Evolutionary conservation across 2,797 vertebrate genomes (phyloP).

Genomic region (Dendrocincla tyrannina): DNA sequence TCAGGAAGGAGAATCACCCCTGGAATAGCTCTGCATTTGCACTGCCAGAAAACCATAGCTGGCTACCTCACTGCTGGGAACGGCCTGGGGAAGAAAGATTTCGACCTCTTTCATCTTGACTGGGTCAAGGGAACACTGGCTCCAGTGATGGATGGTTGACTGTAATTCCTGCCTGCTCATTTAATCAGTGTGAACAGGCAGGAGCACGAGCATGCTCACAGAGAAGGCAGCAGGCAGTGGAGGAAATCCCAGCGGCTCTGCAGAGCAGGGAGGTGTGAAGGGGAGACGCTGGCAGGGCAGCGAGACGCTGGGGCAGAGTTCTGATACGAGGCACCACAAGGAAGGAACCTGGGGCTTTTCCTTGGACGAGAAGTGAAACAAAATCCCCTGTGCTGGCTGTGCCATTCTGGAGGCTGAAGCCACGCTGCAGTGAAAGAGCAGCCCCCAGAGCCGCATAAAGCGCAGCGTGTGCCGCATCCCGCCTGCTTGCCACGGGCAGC

Average conservation of each 20-base stretch:
- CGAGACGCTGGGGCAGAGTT: background rate
- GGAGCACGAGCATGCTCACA: background rate
- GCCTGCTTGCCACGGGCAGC: background rate
- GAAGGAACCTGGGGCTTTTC: background rate
- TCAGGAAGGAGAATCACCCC: background rate
- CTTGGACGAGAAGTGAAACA: background rate
- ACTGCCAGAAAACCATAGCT: background rate
- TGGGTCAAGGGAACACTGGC: conserved; percentile 16
- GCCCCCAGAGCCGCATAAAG: background rate
- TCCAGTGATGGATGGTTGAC: conserved; percentile 15
- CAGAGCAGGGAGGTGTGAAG: background rate
- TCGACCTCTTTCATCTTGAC: background rate
- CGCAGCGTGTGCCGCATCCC: background rate
- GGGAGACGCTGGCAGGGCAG: background rate
- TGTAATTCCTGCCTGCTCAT: conserved; percentile 49
- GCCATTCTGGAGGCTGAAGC: background rate
- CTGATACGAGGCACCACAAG: background rate
- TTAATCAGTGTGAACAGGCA: background rate
- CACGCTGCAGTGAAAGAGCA: background rate
- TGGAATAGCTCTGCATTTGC: background rate
- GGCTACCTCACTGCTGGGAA: background rate
- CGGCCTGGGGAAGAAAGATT: background rate
- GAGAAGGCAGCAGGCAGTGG: background rate
- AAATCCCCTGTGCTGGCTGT: background rate
- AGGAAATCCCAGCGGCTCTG: background rate